Percentiles rank a stretch among this genome's conserved stretches.
Conservation (phyloP, 1,140 invertebrate species). For the Euschistus heros region DNA sequence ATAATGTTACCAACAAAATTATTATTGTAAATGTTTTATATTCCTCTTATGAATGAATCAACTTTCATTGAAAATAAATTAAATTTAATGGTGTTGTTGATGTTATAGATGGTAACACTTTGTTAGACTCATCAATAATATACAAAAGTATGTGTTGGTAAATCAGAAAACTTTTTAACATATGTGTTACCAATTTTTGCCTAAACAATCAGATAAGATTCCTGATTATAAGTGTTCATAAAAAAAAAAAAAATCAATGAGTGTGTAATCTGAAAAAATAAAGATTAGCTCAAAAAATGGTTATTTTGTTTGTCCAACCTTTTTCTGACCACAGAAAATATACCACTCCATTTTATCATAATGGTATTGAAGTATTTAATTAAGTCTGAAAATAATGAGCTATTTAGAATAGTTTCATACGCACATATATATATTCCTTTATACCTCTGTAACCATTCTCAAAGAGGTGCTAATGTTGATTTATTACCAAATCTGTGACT, state of each 20-base stretch:
- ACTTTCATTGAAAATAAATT: neutral
- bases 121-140: neutral
- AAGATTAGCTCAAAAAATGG: too few species aligned
- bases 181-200: slow-evolving; percentile 12
- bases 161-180: neutral
- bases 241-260: neutral
- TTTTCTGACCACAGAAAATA: too few species aligned
- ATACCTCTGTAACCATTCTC: too few species aligned
- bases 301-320: too few species aligned
- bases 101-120: slow-evolving; percentile 7
- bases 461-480: too few species aligned
- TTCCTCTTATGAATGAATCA: neutral
- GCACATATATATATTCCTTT: too few species aligned
- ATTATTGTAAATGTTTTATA: neutral
- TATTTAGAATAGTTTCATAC: too few species aligned
- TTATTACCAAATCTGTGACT: too few species aligned
- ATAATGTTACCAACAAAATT: neutral
- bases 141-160: neutral
- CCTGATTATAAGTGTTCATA: slow-evolving; percentile 9
- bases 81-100: neutral
- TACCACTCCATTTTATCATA: too few species aligned
- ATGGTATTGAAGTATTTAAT: too few species aligned
- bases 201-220: neutral
- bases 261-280: too few species aligned
- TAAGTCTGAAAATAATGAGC: too few species aligned